phyloP scores from a whole-genome alignment of 2,113 vertebrate species.

The Microcebus lehilahytsara region DNA sequence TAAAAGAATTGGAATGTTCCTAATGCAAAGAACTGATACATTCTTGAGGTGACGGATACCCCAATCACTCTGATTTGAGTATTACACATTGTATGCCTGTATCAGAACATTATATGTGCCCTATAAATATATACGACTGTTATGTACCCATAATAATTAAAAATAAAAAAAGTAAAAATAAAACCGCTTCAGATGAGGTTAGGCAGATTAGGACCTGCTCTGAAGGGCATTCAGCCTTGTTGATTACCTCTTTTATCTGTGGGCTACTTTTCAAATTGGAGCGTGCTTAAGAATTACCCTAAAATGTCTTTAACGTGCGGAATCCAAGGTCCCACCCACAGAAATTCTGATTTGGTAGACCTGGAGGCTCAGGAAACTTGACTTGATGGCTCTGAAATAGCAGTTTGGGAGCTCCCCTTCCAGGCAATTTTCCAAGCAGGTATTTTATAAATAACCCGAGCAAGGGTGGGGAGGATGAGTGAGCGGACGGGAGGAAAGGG shows the following conservation, averaged over 20 bases:
- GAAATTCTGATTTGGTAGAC: not conserved
- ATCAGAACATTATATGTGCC: too few species aligned
- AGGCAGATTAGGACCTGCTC: not conserved
- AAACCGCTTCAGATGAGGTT: not conserved
- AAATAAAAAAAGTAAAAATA: too few species aligned
- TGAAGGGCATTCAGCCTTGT: not conserved
- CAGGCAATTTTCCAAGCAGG: not conserved
- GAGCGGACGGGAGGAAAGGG: not conserved
- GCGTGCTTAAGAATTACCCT: not conserved
- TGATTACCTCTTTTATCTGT: not conserved
- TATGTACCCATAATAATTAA: too few species aligned
- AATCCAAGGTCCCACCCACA: not conserved
- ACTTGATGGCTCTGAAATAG: not conserved
- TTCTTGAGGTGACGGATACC: too few species aligned
- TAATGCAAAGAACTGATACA: too few species aligned
- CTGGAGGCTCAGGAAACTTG: not conserved
- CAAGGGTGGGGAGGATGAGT: not conserved
- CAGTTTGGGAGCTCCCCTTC: not conserved
- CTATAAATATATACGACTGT: too few species aligned
- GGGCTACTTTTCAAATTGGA: not conserved
- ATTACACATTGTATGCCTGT: too few species aligned
- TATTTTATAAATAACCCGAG: not conserved
- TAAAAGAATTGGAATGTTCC: too few species aligned
- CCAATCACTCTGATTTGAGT: too few species aligned
- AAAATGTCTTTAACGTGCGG: not conserved